phyloP scores from a whole-genome alignment of 1,140 invertebrate species.

The Nephila pilipes region DNA sequence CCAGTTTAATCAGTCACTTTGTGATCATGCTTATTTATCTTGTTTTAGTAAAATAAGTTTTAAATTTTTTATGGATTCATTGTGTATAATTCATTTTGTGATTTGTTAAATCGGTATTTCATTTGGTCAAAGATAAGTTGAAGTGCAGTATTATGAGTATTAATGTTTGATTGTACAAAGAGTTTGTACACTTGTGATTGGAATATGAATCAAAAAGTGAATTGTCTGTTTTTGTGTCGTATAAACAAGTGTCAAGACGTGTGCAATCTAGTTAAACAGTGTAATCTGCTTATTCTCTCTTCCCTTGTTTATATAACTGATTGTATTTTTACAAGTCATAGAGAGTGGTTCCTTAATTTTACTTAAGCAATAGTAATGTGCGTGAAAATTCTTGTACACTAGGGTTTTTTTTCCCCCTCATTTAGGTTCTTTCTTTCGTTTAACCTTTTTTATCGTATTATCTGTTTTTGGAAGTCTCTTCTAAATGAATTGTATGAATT shows the following conservation, averaged over 20 bases:
- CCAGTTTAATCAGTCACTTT: not conserved
- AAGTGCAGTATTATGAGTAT: constrained; percentile 30
- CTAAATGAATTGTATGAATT: no score
- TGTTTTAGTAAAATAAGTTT: not conserved
- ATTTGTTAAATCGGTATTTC: not conserved
- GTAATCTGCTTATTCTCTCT: not conserved
- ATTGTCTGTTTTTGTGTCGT: constrained; percentile 14
- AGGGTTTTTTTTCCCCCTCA: no score
- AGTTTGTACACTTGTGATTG: constrained; percentile 37
- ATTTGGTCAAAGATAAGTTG: constrained; percentile 13
- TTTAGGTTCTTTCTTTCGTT: no score
- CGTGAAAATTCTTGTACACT: no score
- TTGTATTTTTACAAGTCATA: not conserved
- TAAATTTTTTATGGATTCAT: not conserved
- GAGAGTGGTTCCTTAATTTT: constrained; percentile 9
- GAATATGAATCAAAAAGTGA: constrained; percentile 29
- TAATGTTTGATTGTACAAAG: constrained; percentile 8
- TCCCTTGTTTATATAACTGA: not conserved
- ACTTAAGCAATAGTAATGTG: not conserved
- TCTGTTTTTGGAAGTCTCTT: no score
- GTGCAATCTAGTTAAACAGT: constrained; percentile 60
- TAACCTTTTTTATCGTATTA: no score
- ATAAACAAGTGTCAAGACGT: constrained; percentile 51
- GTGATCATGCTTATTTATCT: not conserved
- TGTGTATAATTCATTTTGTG: constrained; percentile 6